A percentile compares a stretch with the other conserved stretches of the same genome.
These are phyloP conservation scores for Loriculus beryllinus DNA, from an alignment of 2,797 vertebrate genomes.

Conservation along the genomic window DNA sequence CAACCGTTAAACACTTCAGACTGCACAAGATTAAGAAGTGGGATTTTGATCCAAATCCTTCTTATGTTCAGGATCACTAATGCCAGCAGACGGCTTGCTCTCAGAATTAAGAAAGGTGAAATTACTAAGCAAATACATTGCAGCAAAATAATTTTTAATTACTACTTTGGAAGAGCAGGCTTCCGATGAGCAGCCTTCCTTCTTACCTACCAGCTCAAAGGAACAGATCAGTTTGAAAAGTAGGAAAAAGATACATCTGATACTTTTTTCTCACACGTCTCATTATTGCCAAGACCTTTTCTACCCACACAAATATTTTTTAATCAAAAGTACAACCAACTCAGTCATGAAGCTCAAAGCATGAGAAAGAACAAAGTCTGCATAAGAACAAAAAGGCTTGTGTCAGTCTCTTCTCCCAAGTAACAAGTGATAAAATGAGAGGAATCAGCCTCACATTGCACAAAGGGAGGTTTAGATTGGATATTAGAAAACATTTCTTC, in stretches of 20 bases:
- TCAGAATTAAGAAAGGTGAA: not conserved
- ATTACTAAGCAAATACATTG: not conserved
- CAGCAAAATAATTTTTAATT: not conserved
- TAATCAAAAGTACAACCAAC: not conserved
- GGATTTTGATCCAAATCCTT: constrained; percentile 38
- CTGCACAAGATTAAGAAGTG: not conserved
- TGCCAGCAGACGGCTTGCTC: not conserved
- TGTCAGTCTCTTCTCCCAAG: not conserved
- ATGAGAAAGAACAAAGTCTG: not conserved
- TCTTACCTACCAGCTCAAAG: not conserved
- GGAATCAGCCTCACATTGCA: not conserved
- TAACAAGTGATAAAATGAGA: not conserved
- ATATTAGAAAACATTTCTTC: not conserved
- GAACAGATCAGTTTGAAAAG: not conserved
- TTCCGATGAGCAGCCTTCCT: not conserved
- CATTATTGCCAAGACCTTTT: not conserved
- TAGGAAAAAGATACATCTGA: not conserved
- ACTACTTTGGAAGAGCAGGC: not conserved
- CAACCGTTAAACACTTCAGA: not conserved
- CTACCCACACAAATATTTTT: not conserved
- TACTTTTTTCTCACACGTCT: not conserved
- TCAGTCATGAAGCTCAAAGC: not conserved
- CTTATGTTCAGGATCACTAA: constrained; percentile 6
- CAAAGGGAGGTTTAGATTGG: not conserved
- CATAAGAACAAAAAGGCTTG: not conserved